Conservation (phyloP, 2,113 vertebrate species). For the Platichthys stellatus region DNA sequence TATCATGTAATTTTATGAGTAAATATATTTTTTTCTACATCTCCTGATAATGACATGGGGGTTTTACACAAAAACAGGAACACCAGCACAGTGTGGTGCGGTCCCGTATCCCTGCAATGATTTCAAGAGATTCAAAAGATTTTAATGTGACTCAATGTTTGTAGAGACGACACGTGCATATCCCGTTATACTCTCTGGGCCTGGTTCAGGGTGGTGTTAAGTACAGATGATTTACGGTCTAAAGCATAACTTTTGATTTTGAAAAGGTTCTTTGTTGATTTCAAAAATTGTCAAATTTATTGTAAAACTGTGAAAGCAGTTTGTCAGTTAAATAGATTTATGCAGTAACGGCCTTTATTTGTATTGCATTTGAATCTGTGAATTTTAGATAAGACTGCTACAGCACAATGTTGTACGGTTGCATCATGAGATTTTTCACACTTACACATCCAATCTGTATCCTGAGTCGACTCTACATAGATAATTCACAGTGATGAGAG, state of each 20-base stretch:
- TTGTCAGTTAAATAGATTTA: background rate
- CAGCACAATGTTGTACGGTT: background rate
- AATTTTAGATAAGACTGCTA: background rate
- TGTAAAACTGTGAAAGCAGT: constrained; percentile 28
- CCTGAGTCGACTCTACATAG: background rate
- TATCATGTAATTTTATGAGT: background rate
- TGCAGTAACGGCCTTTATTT: background rate
- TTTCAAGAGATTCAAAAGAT: background rate
- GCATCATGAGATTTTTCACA: too few species aligned
- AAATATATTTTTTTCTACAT: background rate
- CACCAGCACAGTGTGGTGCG: background rate
- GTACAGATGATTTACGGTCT: too few species aligned
- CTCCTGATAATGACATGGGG: background rate
- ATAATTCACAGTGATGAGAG: background rate
- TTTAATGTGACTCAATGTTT: background rate
- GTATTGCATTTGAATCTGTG: background rate
- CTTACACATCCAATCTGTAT: background rate
- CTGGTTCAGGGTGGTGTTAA: too few species aligned
- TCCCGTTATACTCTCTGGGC: too few species aligned
- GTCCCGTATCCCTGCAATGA: background rate
- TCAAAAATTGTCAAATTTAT: background rate
- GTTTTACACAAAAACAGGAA: background rate
- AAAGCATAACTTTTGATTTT: background rate
- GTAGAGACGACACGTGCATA: too few species aligned
- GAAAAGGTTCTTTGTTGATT: background rate